Evolutionary conservation across 2,113 vertebrate genomes (phyloP).

Genomic region (Gracilinanus agilis): DNA sequence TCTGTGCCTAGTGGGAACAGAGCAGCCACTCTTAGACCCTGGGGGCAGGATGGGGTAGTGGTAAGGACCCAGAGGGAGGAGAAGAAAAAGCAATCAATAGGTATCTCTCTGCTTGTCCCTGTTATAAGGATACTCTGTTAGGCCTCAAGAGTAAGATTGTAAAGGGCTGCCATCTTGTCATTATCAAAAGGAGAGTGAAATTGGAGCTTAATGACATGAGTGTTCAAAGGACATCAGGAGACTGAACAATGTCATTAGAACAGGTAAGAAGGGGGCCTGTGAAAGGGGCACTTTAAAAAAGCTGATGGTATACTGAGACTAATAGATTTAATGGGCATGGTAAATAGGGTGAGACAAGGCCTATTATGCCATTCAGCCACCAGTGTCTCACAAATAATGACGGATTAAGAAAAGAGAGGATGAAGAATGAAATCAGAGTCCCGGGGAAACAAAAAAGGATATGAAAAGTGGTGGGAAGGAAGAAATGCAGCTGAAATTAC

Average conservation of each 20-base stretch:
- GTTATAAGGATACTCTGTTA: conserved; percentile 56
- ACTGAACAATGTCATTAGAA: conserved; percentile 58
- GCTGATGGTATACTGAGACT: conserved; percentile 68
- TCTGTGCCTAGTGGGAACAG: background rate
- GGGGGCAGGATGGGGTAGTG: background rate
- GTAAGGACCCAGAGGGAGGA: conserved; percentile 35
- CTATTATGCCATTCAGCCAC: conserved; percentile 65
- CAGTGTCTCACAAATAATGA: conserved; percentile 59
- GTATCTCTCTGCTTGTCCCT: conserved; percentile 52
- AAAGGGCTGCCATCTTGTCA: conserved; percentile 61
- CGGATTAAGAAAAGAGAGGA: conserved; percentile 60
- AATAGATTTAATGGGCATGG: conserved; percentile 76
- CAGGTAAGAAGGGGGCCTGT: conserved; percentile 67
- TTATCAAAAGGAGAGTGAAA: conserved; percentile 62
- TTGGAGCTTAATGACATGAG: conserved; percentile 75
- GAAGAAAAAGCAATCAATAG: conserved; percentile 66
- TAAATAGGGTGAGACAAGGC: conserved; percentile 68
- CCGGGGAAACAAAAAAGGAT: conserved; percentile 69
- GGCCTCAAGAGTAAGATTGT: conserved; percentile 58
- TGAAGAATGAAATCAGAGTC: conserved; percentile 73
- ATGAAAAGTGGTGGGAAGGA: conserved; percentile 51
- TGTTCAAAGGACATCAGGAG: conserved; percentile 67
- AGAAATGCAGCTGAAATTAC: conserved; percentile 63
- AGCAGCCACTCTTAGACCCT: conserved; percentile 53
- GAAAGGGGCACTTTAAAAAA: conserved; percentile 69